Evolutionary conservation across 2,113 vertebrate genomes (phyloP).

Genomic region (Pteruthius melanotis): DNA sequence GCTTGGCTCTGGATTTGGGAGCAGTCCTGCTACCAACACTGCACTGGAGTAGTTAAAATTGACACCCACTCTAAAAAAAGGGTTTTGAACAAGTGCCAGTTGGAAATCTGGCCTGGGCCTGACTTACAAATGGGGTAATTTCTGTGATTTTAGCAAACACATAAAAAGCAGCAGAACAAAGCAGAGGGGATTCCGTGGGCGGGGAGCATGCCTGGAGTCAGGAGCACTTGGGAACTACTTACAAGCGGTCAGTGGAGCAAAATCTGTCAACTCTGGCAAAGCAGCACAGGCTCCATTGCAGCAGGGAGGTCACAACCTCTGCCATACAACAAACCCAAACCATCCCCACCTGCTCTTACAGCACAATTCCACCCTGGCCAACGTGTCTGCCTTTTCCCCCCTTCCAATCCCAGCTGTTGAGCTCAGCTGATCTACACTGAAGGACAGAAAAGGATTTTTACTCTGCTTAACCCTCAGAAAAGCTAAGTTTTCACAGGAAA

Average conservation of each 20-base stretch:
- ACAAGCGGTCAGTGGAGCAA: neutral
- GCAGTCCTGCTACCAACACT: neutral
- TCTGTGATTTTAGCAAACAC: neutral
- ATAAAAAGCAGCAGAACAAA: conserved; percentile 30
- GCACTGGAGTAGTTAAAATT: neutral
- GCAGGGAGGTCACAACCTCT: neutral
- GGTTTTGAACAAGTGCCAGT: neutral
- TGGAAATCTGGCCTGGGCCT: neutral
- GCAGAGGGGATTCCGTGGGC: neutral
- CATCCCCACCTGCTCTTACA: neutral
- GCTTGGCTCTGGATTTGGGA: neutral
- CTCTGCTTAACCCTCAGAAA: neutral
- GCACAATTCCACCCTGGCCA: neutral
- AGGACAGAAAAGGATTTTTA: neutral
- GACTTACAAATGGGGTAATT: neutral
- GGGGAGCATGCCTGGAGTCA: conserved; percentile 37
- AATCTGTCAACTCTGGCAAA: neutral
- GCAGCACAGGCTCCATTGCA: conserved; percentile 17
- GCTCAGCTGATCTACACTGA: neutral
- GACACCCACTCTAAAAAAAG: neutral
- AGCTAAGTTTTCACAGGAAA: neutral
- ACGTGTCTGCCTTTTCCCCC: neutral
- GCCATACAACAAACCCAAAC: neutral
- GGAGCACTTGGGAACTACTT: neutral
- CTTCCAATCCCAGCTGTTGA: neutral